A percentile compares a stretch with the other conserved stretches of the same genome.
These are phyloP conservation scores for Pluvianellus socialis DNA, from an alignment of 2,113 vertebrate species.

Conservation along the genomic window DNA sequence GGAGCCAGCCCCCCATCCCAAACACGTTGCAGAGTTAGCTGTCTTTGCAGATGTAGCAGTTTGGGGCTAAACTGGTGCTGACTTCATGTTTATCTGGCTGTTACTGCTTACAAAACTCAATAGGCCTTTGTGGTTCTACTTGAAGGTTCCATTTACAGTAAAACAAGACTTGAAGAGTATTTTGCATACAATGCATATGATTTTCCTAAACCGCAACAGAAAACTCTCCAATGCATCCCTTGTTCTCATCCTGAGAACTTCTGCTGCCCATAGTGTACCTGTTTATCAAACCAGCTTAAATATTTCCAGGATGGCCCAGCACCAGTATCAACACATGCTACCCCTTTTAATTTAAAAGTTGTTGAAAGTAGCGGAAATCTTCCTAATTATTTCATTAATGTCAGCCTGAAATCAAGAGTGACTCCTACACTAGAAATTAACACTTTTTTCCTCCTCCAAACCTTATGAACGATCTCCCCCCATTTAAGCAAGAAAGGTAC, in stretches of 20 bases:
- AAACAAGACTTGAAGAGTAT: not conserved
- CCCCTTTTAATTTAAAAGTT: not conserved
- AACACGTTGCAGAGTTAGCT: accelerated
- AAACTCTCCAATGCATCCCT: not conserved
- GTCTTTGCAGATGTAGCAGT: not conserved
- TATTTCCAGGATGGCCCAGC: not conserved
- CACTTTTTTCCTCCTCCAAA: not conserved
- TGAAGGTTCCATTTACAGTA: not conserved
- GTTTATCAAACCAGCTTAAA: not conserved
- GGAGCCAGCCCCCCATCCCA: not conserved
- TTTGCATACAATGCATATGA: not conserved
- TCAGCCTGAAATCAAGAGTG: not conserved
- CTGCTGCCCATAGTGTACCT: not conserved
- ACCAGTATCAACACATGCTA: not conserved
- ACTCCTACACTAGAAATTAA: not conserved
- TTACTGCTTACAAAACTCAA: not conserved
- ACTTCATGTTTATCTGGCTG: not conserved
- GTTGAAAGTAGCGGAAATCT: not conserved
- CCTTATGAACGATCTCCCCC: not conserved
- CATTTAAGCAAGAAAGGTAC: not conserved
- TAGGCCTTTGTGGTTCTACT: not conserved
- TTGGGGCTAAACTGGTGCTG: not conserved
- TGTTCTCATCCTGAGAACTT: not conserved
- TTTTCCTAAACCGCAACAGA: not conserved
- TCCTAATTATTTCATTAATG: not conserved